Evolutionary conservation across 2,797 vertebrate species (phyloP), one percentile per base, ranked within the genome.

Genomic region (Siniperca obscura): DNA sequence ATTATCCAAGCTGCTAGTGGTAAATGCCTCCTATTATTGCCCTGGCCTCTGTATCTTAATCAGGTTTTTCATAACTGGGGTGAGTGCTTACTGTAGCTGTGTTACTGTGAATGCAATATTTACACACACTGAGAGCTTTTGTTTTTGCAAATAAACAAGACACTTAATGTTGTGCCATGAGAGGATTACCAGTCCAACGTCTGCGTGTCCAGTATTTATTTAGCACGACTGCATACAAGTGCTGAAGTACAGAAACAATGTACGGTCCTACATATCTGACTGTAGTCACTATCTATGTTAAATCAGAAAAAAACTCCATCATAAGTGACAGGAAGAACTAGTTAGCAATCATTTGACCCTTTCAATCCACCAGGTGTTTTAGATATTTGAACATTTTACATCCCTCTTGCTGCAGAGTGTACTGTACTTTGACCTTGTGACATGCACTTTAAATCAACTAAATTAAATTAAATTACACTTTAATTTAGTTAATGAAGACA

Each of bases 1-100:
- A 89, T 93, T 91, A 93, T 92, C 89, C 57, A 9, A 78, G 62
- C 88, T 52, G 87, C 84, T 53, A 27, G 78, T 74, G 52, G 83
- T 86, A 91, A 93, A 93, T 91, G 90, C 89, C 57, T 77, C 76
- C 81, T 69, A 66, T 92, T 89, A 92, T 81, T 85, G 84, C 86
- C 78, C 84, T 82, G 83, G 80, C 81, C 81, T 66, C 7, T 21
- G 64, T 82, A 81, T 84, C 81, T 73, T 92, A 89, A 92, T 92
- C 90, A 90, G 84, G 62, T 90, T 91, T 89, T 89, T 89, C 86
- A 85, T 76, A 90, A 90, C 80, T 27, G 74, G 74, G 78, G 44
- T 76, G 76, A 83, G 79, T 9, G 70, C 76, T 81, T 69, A 75
- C 64, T 76, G 87, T 76, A 46, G 78, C 82, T 53, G 76, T 67